phyloP scores from a whole-genome alignment of 30 jellyfish, hydroid and myxozoan genomes.

The Aurelia coerulea region DNA sequence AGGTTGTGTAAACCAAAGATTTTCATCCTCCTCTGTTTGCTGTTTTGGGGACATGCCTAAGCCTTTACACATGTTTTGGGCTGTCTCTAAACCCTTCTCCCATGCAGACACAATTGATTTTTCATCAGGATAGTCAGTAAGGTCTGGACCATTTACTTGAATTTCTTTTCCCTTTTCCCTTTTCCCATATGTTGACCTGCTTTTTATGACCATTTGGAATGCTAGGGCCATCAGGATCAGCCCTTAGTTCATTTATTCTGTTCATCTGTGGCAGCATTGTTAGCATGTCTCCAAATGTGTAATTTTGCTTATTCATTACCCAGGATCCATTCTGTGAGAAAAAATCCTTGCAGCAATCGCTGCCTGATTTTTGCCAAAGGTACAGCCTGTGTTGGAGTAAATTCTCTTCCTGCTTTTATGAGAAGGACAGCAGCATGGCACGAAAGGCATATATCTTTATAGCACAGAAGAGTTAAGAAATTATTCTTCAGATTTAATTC shows the following conservation, averaged over 20 bases:
- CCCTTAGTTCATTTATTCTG: not conserved
- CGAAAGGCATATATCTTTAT: not conserved
- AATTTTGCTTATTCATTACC: conserved; percentile 5
- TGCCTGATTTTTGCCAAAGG: not conserved
- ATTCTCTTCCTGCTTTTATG: not conserved
- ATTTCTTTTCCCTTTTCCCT: not conserved
- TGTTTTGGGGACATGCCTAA: too few species aligned
- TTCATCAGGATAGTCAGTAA: too few species aligned
- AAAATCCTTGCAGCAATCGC: conserved; percentile 1
- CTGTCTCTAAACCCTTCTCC: too few species aligned
- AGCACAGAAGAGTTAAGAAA: not conserved
- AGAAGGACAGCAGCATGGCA: not conserved
- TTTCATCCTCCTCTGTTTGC: too few species aligned
- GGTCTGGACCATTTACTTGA: too few species aligned
- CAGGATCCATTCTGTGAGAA: not conserved
- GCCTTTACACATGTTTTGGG: too few species aligned
- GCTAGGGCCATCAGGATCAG: conserved; percentile 4
- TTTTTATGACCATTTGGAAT: not conserved
- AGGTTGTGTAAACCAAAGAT: too few species aligned
- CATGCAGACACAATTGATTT: too few species aligned
- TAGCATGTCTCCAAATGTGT: not conserved
- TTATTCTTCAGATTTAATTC: not conserved
- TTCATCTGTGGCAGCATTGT: not conserved
- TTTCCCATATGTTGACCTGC: conserved; percentile 5
- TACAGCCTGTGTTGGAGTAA: not conserved